Conservation (phyloP, 2,888 invertebrate species). For the Lepeophtheirus nordmannii region DNA sequence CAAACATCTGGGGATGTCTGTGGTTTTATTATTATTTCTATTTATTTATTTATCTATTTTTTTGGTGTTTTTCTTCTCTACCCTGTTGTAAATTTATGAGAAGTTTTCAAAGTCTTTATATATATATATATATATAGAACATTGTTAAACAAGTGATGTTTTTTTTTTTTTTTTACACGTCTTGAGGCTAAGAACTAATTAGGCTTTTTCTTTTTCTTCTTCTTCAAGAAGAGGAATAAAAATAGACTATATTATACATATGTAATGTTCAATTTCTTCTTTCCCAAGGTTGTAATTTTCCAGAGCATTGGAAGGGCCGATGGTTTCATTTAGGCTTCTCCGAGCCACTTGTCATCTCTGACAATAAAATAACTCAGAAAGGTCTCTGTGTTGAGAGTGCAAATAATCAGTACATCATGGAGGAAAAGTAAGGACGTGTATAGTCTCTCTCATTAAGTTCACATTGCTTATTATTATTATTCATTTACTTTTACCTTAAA, state of each 20-base stretch:
- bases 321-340: slow-evolving; percentile 14
- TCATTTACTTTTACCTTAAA: neutral
- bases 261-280: neutral
- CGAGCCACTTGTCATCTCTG: slow-evolving; percentile 9
- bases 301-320: slow-evolving; percentile 7
- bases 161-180: too few relatives aligned
- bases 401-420: slow-evolving; percentile 12
- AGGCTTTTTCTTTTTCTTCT: too few relatives aligned
- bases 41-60: too few relatives aligned
- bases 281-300: slow-evolving; percentile 12
- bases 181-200: neutral
- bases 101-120: too few relatives aligned
- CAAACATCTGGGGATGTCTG: too few relatives aligned
- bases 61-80: too few relatives aligned
- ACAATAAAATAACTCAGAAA: slow-evolving; percentile 6
- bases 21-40: too few relatives aligned
- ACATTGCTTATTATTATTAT: neutral
- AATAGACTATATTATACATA: neutral
- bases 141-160: too few relatives aligned
- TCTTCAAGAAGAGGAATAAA: neutral
- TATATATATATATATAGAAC: too few relatives aligned
- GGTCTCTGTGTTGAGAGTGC: slow-evolving; percentile 10
- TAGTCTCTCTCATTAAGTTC: neutral
- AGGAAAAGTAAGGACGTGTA: slow-evolving; percentile 12
- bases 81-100: too few relatives aligned